Conservation (phyloP, 2,797 vertebrate genomes). For the Eulemur coronatus region DNA sequence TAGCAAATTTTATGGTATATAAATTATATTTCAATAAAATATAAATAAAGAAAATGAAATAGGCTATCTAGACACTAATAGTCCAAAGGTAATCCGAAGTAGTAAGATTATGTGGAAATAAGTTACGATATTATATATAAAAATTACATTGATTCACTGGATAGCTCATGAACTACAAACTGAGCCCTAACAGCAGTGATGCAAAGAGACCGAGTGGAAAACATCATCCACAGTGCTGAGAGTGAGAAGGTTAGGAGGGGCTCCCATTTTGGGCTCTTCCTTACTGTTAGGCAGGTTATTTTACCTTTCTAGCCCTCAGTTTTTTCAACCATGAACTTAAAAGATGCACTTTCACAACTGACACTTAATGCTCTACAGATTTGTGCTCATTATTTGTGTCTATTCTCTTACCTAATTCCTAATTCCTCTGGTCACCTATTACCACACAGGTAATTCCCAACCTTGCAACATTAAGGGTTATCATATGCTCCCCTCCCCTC, state of each 20-base stretch:
- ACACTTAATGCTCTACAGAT: not conserved
- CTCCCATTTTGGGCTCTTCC: not conserved
- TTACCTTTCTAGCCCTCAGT: not conserved
- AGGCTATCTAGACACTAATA: not conserved
- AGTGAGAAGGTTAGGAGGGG: not conserved
- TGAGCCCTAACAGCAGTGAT: not conserved
- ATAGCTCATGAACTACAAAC: not conserved
- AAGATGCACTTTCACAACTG: not conserved
- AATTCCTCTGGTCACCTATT: not conserved
- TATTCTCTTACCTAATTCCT: not conserved
- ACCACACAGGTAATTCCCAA: not conserved
- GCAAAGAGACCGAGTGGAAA: not conserved
- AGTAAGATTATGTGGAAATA: not conserved
- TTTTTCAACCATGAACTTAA: not conserved
- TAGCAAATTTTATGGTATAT: not conserved
- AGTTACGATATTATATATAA: not conserved
- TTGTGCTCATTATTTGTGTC: not conserved
- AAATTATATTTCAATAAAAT: constrained; percentile 12
- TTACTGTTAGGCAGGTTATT: not conserved
- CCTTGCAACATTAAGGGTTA: not conserved
- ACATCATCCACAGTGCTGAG: no score
- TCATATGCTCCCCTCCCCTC: no score
- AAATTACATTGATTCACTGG: not conserved
- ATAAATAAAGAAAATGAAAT: not conserved
- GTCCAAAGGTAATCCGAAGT: not conserved